Base-by-base conservation (phyloP, 2,113 vertebrate genomes). In the Paedocypris sp. region DNA sequence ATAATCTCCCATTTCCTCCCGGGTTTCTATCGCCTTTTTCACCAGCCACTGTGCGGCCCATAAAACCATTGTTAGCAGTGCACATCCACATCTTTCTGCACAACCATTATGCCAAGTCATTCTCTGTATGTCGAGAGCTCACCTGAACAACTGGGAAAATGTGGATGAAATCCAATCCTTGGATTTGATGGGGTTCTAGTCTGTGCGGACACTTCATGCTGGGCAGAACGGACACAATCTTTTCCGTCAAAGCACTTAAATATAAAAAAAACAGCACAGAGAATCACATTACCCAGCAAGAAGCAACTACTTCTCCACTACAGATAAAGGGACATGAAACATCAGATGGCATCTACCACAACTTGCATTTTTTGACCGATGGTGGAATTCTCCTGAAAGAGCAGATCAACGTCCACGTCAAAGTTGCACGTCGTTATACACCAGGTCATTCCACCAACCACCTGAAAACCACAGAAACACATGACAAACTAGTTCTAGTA, bases 361-460 rank as follows among this genome's bases (percentile, higher is more conserved):
- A 80, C 91, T 89, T 74, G 97, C 95, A 99, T 99, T 82, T 97
- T 99, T 72, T 97, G 94, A 32, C 95, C 94, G 47, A 99, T 99
- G n/a, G 95, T 99, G 8, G 93, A 96, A 77, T 98, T 99, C 79
- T 99, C 94, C 67, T 98, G 94, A 79, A 98, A 99, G 8, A 99
- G 88, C 9, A 99, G 87, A 82, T 99, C 92, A 39, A 99, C 90
- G 0, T 99, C 93, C 3, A 99, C 72, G 48, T 98, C 94, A 66
- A 97, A 93, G 81, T 75, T 98, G 78, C 95, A 99, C 0, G 95
- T 98, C 49, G 93, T 97, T 75, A 99, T 92, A 67, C 95, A 99
- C 95, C 95, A 99, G 0, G 93, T 97, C 95, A 99, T 95, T 38
- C 94, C 95, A 1, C 95, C 95, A 0, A 99, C 95, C 67, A 99